These are phyloP conservation scores for Suillia variegata DNA, from an alignment of 2,888 invertebrate species.

Conservation along the genomic window DNA sequence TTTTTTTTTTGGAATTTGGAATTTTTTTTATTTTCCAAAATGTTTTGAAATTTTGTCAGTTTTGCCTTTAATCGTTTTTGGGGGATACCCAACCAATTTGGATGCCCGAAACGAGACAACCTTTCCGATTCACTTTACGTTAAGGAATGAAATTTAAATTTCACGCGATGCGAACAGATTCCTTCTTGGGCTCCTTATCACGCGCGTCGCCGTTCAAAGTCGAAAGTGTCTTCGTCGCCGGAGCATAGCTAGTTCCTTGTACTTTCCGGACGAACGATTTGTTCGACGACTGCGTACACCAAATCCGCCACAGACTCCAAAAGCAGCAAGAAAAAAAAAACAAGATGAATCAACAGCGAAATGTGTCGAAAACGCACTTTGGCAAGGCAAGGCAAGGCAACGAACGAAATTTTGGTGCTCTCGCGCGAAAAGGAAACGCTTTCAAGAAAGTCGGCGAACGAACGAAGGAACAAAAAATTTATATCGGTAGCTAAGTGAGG, in stretches of 20 bases:
- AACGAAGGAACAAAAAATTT: neutral
- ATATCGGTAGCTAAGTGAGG: neutral
- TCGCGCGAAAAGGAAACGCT: slow-evolving; percentile 10
- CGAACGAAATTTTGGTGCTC: neutral
- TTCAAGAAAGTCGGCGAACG: neutral
- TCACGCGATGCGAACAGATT: slow-evolving; percentile 18
- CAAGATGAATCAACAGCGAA: slow-evolving; percentile 3
- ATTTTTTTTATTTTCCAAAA: neutral
- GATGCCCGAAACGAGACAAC: slow-evolving; percentile 32
- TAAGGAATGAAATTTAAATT: slow-evolving; percentile 52
- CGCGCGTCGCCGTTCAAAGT: slow-evolving; percentile 2
- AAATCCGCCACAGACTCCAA: slow-evolving; percentile 12
- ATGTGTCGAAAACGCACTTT: neutral
- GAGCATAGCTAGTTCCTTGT: neutral
- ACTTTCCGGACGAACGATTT: neutral
- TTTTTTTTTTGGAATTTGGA: neutral
- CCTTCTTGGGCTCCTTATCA: slow-evolving; percentile 19
- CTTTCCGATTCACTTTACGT: slow-evolving; percentile 54
- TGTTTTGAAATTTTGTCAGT: too few relatives aligned
- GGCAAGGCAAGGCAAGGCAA: neutral
- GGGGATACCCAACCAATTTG: neutral
- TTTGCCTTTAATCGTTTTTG: neutral
- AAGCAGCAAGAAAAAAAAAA: slow-evolving; percentile 8
- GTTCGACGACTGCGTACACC: slow-evolving; percentile 23
- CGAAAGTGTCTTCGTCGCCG: slow-evolving; percentile 14